Base-by-base conservation (phyloP, 2,797 vertebrate genomes). In the Hipposideros larvatus region DNA sequence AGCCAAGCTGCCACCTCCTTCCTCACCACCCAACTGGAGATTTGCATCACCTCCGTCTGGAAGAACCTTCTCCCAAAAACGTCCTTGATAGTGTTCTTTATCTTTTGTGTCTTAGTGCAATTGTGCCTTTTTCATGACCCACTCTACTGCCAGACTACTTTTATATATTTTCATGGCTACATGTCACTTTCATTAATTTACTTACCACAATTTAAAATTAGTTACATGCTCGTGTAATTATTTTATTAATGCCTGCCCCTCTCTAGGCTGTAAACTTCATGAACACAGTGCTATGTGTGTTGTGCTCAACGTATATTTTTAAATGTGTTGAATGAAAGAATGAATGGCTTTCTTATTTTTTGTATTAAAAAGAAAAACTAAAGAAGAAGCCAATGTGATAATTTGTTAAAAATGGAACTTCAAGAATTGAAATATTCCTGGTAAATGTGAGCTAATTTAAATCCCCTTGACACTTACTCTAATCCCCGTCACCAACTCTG, bases 191-290 rank as follows among this genome's bases (percentile, higher is more conserved):
- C 22, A 91, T 34, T 66, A 63, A 79, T 16, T 71, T 43, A 37
- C 21, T 93, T 22, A 53, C 3, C 7, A 87, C 1, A 31, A 13
- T 90, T 87, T 80, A 66, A 75, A 91, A 90, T 88, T 86, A 97
- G 7, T 79, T 94, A 26, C 8, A 66, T 73, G 15, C 11, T 88
- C 83, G 1, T 70, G 11, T 83, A 84, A 91, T 96, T 83, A 87
- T 80, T 94, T 80, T 77, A 87, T 41, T 95, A 94, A 77, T 70
- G 3, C 21, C 31, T 93, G 11, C 7, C 13, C 24, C 59, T 95
- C 75, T 31, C 4, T 59, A 28, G 41, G 3, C 46, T 87, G 3
- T 93, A 93, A 65, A 55, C 8, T 61, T 95, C 13, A 48, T 91
- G 13, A 82, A 11, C 13, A 78, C 16, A 31, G 4, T 24, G 68